Conservation (phyloP, 2,888 invertebrate species). For the Dromius quadrimaculatus region DNA sequence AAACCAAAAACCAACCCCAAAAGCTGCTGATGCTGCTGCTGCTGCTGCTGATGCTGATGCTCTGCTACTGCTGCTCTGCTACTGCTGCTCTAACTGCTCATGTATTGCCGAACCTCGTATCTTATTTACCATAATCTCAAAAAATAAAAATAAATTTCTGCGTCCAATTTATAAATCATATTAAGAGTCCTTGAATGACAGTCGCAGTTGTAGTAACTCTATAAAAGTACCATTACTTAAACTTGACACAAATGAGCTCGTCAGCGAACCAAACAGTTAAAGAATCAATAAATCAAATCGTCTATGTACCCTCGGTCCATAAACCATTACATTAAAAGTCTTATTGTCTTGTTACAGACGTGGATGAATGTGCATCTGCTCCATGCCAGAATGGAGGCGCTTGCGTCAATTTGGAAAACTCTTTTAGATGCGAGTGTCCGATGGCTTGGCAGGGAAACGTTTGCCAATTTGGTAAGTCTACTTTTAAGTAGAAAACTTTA, state of each 20-base stretch:
- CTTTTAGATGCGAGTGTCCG: conserved; percentile 89
- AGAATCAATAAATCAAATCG: conserved; percentile 32
- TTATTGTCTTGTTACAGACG: conserved; percentile 69
- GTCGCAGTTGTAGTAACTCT: not conserved
- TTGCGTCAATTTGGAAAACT: conserved; percentile 87
- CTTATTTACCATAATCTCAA: not conserved
- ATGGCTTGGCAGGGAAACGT: conserved; percentile 88
- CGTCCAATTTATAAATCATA: conserved; percentile 2
- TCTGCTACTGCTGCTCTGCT: no score
- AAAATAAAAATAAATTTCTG: not conserved
- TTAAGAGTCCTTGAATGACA: not conserved
- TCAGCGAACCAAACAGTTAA: conserved; percentile 21
- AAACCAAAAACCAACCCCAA: no score
- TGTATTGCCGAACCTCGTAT: not conserved
- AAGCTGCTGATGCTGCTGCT: no score
- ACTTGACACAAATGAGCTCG: conserved; percentile 28
- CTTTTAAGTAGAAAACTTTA: no score
- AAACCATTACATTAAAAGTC: conserved; percentile 19
- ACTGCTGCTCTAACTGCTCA: not conserved
- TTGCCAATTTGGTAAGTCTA: conserved; percentile 79
- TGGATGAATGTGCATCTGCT: conserved; percentile 90
- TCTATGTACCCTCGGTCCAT: not conserved
- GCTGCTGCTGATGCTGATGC: no score
- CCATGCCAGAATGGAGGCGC: conserved; percentile 93
- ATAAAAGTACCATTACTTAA: conserved; percentile 23